phyloP scores from a whole-genome alignment of 2,797 vertebrate species.

The Loriculus beryllinus region DNA sequence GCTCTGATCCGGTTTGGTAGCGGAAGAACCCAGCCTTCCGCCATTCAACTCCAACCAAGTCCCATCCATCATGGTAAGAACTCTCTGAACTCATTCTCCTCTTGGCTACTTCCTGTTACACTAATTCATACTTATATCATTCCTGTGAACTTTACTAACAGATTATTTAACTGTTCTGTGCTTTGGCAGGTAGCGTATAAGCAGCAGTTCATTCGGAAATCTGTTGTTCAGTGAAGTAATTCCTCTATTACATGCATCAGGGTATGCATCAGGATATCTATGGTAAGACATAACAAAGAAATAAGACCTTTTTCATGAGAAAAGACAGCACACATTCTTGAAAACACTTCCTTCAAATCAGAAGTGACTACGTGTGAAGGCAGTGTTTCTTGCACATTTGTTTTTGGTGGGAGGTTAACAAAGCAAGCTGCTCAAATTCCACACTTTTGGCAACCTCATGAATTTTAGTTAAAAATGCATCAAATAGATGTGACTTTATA shows the following conservation, averaged over 20 bases:
- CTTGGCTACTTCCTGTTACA: background rate
- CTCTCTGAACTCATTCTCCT: background rate
- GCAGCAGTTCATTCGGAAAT: background rate
- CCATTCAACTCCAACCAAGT: background rate
- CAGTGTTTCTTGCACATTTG: background rate
- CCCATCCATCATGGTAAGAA: background rate
- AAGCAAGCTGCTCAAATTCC: background rate
- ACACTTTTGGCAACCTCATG: background rate
- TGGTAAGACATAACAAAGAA: background rate
- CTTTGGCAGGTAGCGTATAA: background rate
- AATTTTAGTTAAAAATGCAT: background rate
- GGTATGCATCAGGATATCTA: background rate
- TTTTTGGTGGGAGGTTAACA: background rate
- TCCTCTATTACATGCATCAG: background rate
- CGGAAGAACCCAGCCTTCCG: accelerated
- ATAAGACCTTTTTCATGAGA: background rate
- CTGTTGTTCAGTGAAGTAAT: background rate
- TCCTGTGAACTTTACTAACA: background rate
- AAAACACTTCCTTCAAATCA: constrained; percentile 31
- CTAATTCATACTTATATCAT: background rate
- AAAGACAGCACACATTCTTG: background rate
- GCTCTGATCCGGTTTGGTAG: background rate
- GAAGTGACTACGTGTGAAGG: background rate
- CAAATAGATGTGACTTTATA: background rate
- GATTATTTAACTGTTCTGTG: background rate